phyloP scores from a whole-genome alignment of 37 sponge, comb jelly and placozoan genomes.

The Mnemiopsis leidyi region DNA sequence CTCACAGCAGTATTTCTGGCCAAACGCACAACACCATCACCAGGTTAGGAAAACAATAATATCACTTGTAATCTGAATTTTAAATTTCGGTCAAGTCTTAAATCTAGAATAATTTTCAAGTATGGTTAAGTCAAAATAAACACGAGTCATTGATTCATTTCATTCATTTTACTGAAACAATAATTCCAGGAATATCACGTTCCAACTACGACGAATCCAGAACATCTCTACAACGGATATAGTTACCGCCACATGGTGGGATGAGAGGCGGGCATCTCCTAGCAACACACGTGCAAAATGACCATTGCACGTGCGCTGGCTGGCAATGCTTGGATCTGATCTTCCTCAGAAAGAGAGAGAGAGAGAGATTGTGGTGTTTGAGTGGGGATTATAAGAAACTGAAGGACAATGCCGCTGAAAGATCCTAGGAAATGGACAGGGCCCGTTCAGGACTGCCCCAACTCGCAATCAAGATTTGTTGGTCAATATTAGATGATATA shows the following conservation, averaged over 20 bases:
- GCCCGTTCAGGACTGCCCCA: no score
- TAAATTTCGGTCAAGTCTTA: no score
- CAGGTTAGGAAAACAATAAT: no score
- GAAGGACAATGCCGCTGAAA: background rate
- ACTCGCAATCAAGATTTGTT: no score
- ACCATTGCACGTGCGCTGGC: background rate
- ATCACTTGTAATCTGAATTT: no score
- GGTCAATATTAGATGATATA: no score
- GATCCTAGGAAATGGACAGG: background rate
- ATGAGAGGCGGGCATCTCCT: background rate
- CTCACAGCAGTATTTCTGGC: slow-evolving; percentile 36
- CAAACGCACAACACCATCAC: slow-evolving; percentile 36
- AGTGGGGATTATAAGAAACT: background rate
- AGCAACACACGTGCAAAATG: background rate
- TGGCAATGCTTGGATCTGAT: background rate
- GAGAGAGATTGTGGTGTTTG: background rate
- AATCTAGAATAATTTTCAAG: no score
- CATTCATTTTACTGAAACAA: no score
- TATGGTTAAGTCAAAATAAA: no score
- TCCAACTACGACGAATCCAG: background rate
- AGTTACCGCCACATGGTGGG: slow-evolving; percentile 31
- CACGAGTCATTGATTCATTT: no score
- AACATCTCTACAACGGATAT: slow-evolving; percentile 41
- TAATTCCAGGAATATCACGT: slow-evolving; percentile 23
- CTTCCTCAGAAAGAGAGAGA: background rate